Base-by-base conservation (phyloP, 30 jellyfish, hydroid and myxozoan species). In the Clytia hemisphaerica region DNA sequence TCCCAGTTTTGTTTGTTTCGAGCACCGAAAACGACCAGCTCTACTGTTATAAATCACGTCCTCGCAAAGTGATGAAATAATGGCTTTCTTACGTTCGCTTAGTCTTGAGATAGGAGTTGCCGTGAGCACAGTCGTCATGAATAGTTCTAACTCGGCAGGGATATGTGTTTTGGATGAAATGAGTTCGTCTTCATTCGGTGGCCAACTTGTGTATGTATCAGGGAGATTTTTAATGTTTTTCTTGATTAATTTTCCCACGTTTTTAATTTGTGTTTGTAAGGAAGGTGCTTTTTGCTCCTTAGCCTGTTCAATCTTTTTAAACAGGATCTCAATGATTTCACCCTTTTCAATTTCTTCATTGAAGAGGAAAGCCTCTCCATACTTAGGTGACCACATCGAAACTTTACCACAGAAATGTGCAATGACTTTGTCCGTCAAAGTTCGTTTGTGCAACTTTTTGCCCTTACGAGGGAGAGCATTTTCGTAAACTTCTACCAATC, bases 61-160 rank as follows among this genome's bases (percentile, higher is more conserved):
- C 54, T 58, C 32, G 12, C 76, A 80, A 5, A 73, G 1, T 1
- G 85, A 59, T 36, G 22, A 38, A 29, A 73, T 37, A 4, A 25
- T 37, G 15, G n/a, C 6, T 19, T 15, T 3, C 15, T 19, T 55
- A 15, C 69, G 27, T n/a, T 0, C 16, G 16, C 70, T 57, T 4
- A 57, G n/a, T n/a, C n/a, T n/a, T n/a, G n/a, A n/a, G n/a, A n/a
- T n/a, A n/a, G n/a, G n/a, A n/a, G n/a, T n/a, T n/a, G n/a, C n/a
- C n/a, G n/a, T n/a, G n/a, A n/a, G n/a, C n/a, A n/a, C n/a, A n/a
- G n/a, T 37, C 18, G 4, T 46, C 34, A 69, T 19, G 26, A 69
- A 48, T 25, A 18, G 10, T 45, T 2, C 34, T n/a, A 69, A 37
- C 50, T 16, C 18, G 3, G 19, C 18, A 30, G 78, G 76, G 30